Evolutionary conservation across 2,888 invertebrate genomes (phyloP).

Genomic region (Empis stercorea): DNA sequence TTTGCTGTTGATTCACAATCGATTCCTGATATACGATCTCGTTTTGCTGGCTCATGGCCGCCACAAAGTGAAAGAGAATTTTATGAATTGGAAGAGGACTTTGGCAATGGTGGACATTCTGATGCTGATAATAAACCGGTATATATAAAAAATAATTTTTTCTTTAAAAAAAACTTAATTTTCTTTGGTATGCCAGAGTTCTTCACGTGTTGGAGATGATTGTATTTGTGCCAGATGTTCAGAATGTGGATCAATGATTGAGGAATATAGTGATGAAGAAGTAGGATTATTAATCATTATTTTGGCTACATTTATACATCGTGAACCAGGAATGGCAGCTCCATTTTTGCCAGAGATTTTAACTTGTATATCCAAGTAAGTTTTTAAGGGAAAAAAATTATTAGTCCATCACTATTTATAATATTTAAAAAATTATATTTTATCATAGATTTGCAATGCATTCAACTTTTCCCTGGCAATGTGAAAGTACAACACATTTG

Average conservation of each 20-base stretch:
- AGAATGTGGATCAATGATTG: slow-evolving; percentile 78
- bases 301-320: slow-evolving; percentile 88
- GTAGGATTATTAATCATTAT: slow-evolving; percentile 86
- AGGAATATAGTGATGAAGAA: slow-evolving; percentile 95
- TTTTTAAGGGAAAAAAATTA: slow-evolving; percentile 7
- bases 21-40: slow-evolving; percentile 38
- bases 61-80: slow-evolving; percentile 30
- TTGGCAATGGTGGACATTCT: slow-evolving; percentile 21
- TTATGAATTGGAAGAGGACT: slow-evolving; percentile 24
- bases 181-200: slow-evolving; percentile 31
- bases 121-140: slow-evolving; percentile 20
- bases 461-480: slow-evolving; percentile 80
- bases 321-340: slow-evolving; percentile 91
- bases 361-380: slow-evolving; percentile 73
- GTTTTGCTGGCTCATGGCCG: slow-evolving; percentile 43
- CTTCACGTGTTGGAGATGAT: slow-evolving; percentile 53
- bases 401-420: neutral
- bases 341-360: slow-evolving; percentile 84
- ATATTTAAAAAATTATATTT: neutral
- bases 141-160: neutral
- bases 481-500: slow-evolving; percentile 71
- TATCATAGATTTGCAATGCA: slow-evolving; percentile 54
- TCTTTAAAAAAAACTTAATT: too few relatives aligned
- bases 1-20: slow-evolving; percentile 43
- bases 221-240: slow-evolving; percentile 57